A percentile compares a stretch with the other conserved stretches of the same genome.
These are phyloP conservation scores for Ambastaia sidthimunki DNA, from an alignment of 2,797 vertebrate genomes.

Conservation along the genomic window DNA sequence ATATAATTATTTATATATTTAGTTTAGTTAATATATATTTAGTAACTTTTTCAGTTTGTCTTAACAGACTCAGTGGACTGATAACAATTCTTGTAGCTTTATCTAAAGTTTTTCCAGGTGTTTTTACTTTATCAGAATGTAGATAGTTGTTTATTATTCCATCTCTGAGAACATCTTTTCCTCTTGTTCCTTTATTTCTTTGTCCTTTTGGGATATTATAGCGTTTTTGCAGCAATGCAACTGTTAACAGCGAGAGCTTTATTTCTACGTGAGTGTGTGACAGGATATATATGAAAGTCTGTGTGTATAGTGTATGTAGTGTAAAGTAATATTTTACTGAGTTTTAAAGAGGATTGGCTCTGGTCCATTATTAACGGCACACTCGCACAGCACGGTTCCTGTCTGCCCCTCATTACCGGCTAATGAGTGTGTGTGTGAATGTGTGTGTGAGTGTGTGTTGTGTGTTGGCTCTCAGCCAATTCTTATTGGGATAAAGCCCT, in stretches of 20 bases:
- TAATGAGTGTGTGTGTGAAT: slow-evolving; percentile 41
- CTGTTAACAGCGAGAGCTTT: not conserved
- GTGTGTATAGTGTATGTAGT: slow-evolving; percentile 40
- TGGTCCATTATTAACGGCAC: slow-evolving; percentile 60
- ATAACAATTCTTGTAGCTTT: no score
- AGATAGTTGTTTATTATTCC: not conserved
- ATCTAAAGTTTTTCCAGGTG: not conserved
- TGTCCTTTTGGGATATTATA: not conserved
- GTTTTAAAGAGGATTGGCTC: slow-evolving; percentile 36
- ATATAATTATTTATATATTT: no score
- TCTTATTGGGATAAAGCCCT: slow-evolving; percentile 51
- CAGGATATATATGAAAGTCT: slow-evolving; percentile 35
- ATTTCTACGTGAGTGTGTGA: slow-evolving; percentile 45
- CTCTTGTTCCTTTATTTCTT: no score
- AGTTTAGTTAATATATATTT: no score
- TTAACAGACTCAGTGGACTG: no score
- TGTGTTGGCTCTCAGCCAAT: slow-evolving; percentile 48
- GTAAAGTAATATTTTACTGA: not conserved
- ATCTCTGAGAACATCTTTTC: not conserved
- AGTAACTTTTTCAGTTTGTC: no score
- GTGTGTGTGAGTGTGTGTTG: no score
- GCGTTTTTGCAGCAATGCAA: not conserved
- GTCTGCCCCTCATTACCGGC: slow-evolving; percentile 57
- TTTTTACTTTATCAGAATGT: not conserved
- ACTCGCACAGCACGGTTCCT: slow-evolving; percentile 41